Percentiles rank a stretch among this genome's conserved stretches.
Conservation (phyloP, 2,888 invertebrate species). For the Drosophila prolongata region DNA sequence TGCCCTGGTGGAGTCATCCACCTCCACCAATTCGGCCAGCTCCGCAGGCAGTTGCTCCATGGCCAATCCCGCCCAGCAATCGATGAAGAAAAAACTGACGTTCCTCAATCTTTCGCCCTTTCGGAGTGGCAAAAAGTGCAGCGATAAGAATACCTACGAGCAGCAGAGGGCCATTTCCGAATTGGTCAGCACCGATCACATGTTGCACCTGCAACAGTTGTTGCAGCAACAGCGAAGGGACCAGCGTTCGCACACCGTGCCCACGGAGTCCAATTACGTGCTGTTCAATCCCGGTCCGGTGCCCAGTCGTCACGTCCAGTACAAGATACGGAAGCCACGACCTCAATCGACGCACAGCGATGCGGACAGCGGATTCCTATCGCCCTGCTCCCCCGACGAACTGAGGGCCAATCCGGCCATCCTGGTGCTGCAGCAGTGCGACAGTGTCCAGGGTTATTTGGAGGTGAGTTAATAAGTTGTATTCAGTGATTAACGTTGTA, state of each 20-base stretch:
- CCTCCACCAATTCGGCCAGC: constrained; percentile 74
- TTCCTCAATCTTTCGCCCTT: constrained; percentile 83
- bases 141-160: constrained; percentile 38
- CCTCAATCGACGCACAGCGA: constrained; percentile 86
- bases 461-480: constrained; percentile 79
- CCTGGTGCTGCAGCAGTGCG: constrained; percentile 83
- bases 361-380: constrained; percentile 88
- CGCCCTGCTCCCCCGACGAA: constrained; percentile 87
- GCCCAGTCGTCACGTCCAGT: constrained; percentile 83
- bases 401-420: constrained; percentile 82
- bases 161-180: constrained; percentile 78
- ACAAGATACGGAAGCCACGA: constrained; percentile 83
- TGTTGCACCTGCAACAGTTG: constrained; percentile 77
- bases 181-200: constrained; percentile 75
- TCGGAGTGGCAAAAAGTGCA: constrained; percentile 61
- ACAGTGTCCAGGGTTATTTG: constrained; percentile 84
- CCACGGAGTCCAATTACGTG: constrained; percentile 84
- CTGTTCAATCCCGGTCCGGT: constrained; percentile 84
- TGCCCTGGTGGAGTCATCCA: constrained; percentile 81
- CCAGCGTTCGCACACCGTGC: constrained; percentile 82
- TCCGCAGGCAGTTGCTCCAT: constrained; percentile 68
- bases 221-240: constrained; percentile 71
- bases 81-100: constrained; percentile 81
- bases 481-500: no score
- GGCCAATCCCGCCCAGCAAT: constrained; percentile 56